Conservation (phyloP, 92 coral and sea anemone genomes). For the Heliopora coerulea region DNA sequence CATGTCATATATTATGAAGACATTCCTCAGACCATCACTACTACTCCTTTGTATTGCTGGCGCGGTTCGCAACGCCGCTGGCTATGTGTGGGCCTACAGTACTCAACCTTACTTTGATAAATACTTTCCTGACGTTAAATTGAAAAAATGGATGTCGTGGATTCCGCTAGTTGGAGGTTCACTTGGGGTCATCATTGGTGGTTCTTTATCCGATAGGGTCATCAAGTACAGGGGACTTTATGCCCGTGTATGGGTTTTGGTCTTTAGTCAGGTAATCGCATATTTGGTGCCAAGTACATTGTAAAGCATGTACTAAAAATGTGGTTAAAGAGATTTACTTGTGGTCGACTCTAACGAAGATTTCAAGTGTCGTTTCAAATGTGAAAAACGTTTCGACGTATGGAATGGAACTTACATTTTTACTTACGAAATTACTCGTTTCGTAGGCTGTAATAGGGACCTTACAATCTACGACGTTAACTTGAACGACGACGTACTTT, state of each 20-base stretch:
- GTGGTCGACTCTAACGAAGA: too few species aligned
- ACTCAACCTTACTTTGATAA: constrained; percentile 98
- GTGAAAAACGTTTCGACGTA: too few species aligned
- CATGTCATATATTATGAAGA: constrained; percentile 58
- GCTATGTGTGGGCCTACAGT: constrained; percentile 98
- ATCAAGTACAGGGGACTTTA: constrained; percentile 87
- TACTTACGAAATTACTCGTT: too few species aligned
- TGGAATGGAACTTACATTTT: too few species aligned
- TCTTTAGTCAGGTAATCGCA: constrained; percentile 91
- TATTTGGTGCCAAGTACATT: too few species aligned
- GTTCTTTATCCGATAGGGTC: constrained; percentile 87
- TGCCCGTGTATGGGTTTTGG: constrained; percentile 91
- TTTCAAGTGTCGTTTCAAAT: too few species aligned
- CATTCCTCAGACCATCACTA: constrained; percentile 79
- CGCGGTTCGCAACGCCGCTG: constrained; percentile 92
- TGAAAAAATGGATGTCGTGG: constrained; percentile 96
- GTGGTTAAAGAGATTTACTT: too few species aligned
- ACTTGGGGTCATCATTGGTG: constrained; percentile 89
- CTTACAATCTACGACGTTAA: too few species aligned
- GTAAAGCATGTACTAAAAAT: too few species aligned
- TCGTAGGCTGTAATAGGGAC: too few species aligned
- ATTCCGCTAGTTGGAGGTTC: constrained; percentile 94
- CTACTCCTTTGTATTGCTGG: constrained; percentile 88
- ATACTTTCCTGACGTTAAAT: constrained; percentile 85
- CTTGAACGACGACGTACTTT: too few species aligned